phyloP scores from a whole-genome alignment of 2,797 vertebrate species.

The Aulostomus chinensis region DNA sequence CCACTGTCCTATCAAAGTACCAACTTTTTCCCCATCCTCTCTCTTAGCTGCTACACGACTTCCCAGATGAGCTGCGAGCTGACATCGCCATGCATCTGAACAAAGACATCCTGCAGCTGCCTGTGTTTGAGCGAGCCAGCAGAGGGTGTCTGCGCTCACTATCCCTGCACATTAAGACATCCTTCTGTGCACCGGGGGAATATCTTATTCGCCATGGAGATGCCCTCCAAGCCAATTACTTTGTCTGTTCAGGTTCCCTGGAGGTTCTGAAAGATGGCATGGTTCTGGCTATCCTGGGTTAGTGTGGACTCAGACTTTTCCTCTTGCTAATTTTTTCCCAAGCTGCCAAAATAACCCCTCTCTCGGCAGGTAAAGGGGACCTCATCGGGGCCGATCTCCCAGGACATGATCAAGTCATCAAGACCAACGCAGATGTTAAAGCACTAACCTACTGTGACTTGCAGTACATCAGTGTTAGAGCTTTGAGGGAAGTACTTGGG shows the following conservation, averaged over 20 bases:
- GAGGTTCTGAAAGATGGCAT: constrained; percentile 92
- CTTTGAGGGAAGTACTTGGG: constrained; percentile 88
- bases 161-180: constrained; percentile 95
- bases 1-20: no score
- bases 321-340: no score
- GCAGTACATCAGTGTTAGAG: constrained; percentile 88
- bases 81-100: constrained; percentile 97
- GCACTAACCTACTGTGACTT: no score
- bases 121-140: constrained; percentile 90
- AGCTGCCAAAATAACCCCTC: no score
- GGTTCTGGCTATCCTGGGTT: constrained; percentile 94
- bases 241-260: constrained; percentile 93
- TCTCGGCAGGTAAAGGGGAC: constrained; percentile 94
- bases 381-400: constrained; percentile 92
- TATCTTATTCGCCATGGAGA: constrained; percentile 93
- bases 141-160: constrained; percentile 93
- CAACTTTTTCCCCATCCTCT: background rate
- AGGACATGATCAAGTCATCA: constrained; percentile 86
- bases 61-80: constrained; percentile 92
- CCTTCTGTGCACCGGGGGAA: constrained; percentile 94
- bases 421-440: constrained; percentile 94
- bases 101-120: constrained; percentile 95
- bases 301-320: constrained; percentile 47
- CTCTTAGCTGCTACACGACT: constrained; percentile 90
- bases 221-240: constrained; percentile 92